Base-by-base conservation (phyloP, 1,140 invertebrate species). In the Bombus waltoni region DNA sequence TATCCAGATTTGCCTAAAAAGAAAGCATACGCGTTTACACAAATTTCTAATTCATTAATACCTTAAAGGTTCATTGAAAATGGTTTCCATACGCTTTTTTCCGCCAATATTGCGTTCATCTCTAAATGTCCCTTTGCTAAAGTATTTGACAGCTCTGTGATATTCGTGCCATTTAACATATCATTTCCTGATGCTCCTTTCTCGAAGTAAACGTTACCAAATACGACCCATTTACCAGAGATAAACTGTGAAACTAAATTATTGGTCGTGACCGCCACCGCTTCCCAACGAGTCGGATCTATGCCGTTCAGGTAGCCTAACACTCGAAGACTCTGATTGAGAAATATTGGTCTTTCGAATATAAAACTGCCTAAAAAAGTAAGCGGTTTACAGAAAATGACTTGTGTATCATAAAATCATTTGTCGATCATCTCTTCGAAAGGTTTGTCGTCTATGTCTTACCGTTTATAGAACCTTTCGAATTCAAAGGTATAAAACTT, bases 191-290 rank as follows among this genome's bases (percentile, higher is more conserved):
- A 32, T 3, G 95, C 71, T 59, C 93, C 82, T 10, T 91, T 85
- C 44, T 92, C 42, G 40, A 95, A 93, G 35, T 90, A 87, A 15
- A 95, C 82, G 79, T 94, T 93, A 18, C 92, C 91, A 59, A 88
- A 15, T 11, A 95, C 81, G 8, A 68, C 91, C 95, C 95, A 95
- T 11, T 88, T 80, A 28, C 93, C 92, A 47, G 76, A 88, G 28
- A 95, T 85, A 25, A 84, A 91, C 78, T 95, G 94, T 2, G 77
- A 77, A 0, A 83, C 15, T 9, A 86, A 35, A 35, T 81, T 78
- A 4, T 79, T 70, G n/a, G 76, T 89, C 25, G 81, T 93, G 4
- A 95, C 86, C 15, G 87, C 88, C 22, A 81, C 76, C 22, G 75
- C 81, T 47, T 92, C 85, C 95, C 95, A 95, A 73, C 91, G 90